Percentiles rank a stretch among this genome's conserved stretches.
Evolutionary conservation across 2,113 vertebrate species (phyloP).

Genomic region (Brachyistius frenatus): DNA sequence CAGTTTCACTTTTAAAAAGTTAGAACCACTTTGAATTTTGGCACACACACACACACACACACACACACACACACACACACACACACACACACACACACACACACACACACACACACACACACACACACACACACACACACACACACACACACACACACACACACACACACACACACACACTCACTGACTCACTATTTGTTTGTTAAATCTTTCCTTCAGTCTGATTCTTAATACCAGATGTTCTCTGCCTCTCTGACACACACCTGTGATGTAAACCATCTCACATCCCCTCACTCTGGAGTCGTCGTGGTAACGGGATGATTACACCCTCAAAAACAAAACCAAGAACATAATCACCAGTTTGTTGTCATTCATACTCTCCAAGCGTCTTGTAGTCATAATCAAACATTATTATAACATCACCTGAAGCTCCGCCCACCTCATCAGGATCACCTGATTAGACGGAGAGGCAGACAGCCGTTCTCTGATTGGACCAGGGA

Average conservation of each 20-base stretch:
- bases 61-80: not conserved
- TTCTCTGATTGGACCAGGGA: constrained; percentile 1
- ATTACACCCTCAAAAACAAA: constrained; percentile 18
- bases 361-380: not conserved
- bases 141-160: no score
- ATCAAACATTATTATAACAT: not conserved
- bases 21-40: not conserved
- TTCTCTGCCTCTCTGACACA: no score
- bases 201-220: no score
- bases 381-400: not conserved
- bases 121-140: no score
- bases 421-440: constrained; percentile 17
- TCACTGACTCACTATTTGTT: no score
- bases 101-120: no score
- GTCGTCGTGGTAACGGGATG: not conserved
- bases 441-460: not conserved
- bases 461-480: not conserved
- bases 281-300: not conserved
- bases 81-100: not conserved
- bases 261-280: no score
- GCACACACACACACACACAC: constrained; percentile 4
- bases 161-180: no score
- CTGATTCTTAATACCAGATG: no score
- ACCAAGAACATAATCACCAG: not conserved
- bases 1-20: no score